A percentile compares a stretch with the other conserved stretches of the same genome.
These are phyloP conservation scores for Colossoma macropomum DNA, from an alignment of 2,113 vertebrate genomes.

Conservation along the genomic window DNA sequence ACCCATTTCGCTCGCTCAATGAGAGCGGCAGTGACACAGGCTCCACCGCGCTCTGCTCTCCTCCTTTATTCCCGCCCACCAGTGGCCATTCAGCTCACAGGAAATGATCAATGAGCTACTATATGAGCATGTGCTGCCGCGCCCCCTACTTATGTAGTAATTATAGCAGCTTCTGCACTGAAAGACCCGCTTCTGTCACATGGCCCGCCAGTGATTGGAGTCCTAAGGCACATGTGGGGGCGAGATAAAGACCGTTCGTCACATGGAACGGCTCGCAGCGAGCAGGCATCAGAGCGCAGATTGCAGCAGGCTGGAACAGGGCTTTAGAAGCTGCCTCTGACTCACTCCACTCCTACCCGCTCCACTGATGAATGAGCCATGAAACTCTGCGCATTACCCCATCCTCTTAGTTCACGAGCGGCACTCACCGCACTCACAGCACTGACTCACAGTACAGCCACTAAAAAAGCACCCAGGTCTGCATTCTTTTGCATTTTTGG, in stretches of 20 bases:
- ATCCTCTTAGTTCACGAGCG: conserved; percentile 7
- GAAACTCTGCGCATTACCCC: conserved; percentile 28
- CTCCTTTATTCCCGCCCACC: conserved; percentile 22
- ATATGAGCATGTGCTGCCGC: conserved; percentile 18
- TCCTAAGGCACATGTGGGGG: conserved; percentile 24
- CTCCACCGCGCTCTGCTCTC: background rate
- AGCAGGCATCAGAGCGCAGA: conserved; percentile 41
- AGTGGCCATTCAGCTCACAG: conserved; percentile 21
- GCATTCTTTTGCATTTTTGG: conserved; percentile 1
- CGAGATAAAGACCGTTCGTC: conserved; percentile 41
- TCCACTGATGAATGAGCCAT: conserved; percentile 26
- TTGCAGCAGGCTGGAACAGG: conserved; percentile 37
- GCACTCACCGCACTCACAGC: conserved; percentile 15
- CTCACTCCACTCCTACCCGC: conserved; percentile 32
- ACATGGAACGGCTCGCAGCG: conserved; percentile 17
- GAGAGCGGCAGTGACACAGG: conserved; percentile 7
- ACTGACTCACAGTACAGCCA: conserved; percentile 19
- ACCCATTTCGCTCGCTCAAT: conserved; percentile 31
- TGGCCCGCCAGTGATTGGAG: conserved; percentile 2
- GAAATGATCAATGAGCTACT: conserved; percentile 43
- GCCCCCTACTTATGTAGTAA: conserved; percentile 33
- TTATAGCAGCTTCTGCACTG: conserved; percentile 37
- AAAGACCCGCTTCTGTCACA: conserved; percentile 24
- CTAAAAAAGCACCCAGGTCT: conserved; percentile 16
- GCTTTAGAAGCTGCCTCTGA: conserved; percentile 23